Evolutionary conservation across 2,888 invertebrate genomes (phyloP).

Genomic region (Lithophane semibrunnea): DNA sequence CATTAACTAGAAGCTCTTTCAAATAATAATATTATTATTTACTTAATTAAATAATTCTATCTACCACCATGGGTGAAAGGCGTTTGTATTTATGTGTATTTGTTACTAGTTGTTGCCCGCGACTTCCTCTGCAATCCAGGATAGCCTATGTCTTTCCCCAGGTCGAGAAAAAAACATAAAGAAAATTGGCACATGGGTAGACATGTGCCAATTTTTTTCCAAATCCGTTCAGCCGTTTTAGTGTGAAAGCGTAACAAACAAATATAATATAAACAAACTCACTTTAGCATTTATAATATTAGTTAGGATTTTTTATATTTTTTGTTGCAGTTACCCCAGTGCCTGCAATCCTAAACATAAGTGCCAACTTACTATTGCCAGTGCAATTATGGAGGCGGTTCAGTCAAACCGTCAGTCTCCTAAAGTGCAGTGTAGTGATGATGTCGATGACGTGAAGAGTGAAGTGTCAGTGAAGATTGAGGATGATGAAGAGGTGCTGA

Average conservation of each 20-base stretch:
- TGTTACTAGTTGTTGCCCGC: too few species aligned
- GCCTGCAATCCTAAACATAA: not conserved
- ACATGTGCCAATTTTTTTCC: too few species aligned
- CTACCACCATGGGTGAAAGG: not conserved
- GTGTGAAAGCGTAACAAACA: too few species aligned
- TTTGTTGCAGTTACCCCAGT: conserved; percentile 32
- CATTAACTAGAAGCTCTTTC: conserved; percentile 5
- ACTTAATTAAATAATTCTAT: not conserved
- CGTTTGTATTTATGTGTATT: not conserved
- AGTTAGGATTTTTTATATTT: too few species aligned
- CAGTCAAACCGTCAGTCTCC: conserved; percentile 60
- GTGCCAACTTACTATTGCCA: not conserved
- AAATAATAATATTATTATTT: not conserved
- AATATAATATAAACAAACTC: too few species aligned
- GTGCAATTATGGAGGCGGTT: conserved; percentile 56
- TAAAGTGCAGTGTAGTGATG: conserved; percentile 73
- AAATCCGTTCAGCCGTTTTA: too few species aligned
- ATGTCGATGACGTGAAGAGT: conserved; percentile 62
- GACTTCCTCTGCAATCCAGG: too few species aligned
- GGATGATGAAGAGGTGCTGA: conserved; percentile 73
- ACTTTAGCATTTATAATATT: too few species aligned
- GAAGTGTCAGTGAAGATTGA: conserved; percentile 71
- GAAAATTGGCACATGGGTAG: too few species aligned
- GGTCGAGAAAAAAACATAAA: too few species aligned
- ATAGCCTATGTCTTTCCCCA: too few species aligned